Base-by-base conservation (phyloP, 2,888 invertebrate genomes). In the Lottia gigantea region DNA sequence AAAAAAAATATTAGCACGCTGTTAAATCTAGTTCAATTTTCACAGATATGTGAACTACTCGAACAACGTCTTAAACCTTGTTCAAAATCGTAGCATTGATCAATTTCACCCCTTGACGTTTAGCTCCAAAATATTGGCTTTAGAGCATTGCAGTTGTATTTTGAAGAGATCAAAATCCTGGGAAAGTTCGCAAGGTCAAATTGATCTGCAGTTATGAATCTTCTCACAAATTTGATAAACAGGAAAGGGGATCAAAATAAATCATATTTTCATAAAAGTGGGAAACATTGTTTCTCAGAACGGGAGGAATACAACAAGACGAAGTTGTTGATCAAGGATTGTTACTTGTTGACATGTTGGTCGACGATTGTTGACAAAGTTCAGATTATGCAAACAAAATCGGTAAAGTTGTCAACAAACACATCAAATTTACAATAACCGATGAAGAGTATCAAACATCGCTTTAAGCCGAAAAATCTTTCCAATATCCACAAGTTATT, bases 351-450 rank as follows among this genome's bases (percentile, higher is more conserved):
- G 19, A 23, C 23, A 23, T 55, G 55, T 55, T 3, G 23, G 55
- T 11, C 55, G 19, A 23, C 19, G 19, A 23, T 55, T 55, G 55
- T 55, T 55, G 55, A 55, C 23, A 23, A 23, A 23, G 19, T 55
- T 55, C 55, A 55, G 55, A 55, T 11, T 19, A 23, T 23, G 23
- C 19, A 55, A 55, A 55, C 55, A 55, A 55, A 19, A 19, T 55
- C 55, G 55, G 23, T 23, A 55, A 55, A 19, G 55, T 55, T 23
- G 55, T 55, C 55, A 55, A 55, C 55, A 55, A 55, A 55, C 55
- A 55, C 55, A 55, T 55, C 55, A 55, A 55, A 55, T 55, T 55
- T 55, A 55, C 55, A 55, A 55, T 55, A 55, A 55, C 55, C 23
- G 55, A 55, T 55, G 19, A 55, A 55, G 40, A 55, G 55, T 55